Evolutionary conservation across 2,888 invertebrate genomes (phyloP).

Genomic region (Drosophila kambysellisi): DNA sequence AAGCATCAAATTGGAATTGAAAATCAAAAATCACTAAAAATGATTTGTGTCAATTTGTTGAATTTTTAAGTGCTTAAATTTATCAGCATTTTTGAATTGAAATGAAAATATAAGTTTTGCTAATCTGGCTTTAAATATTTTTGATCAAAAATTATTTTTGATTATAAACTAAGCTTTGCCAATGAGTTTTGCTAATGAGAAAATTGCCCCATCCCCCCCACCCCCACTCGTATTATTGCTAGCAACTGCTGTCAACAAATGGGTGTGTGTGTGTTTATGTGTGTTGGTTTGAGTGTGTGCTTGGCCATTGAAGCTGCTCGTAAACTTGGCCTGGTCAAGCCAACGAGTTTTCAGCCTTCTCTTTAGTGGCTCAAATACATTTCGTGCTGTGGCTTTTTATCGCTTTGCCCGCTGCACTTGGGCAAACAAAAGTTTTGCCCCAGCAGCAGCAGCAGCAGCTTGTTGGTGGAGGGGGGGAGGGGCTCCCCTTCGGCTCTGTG

Average conservation of each 20-base stretch:
- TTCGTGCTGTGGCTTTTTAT: slow-evolving; percentile 64
- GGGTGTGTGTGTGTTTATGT: slow-evolving; percentile 1
- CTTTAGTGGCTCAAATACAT: slow-evolving; percentile 46
- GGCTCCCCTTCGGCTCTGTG: slow-evolving; percentile 39
- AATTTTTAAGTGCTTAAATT: too few species aligned
- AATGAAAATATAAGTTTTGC: background rate
- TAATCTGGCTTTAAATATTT: background rate
- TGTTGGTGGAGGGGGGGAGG: background rate
- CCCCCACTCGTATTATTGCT: background rate
- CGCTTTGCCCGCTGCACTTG: slow-evolving; percentile 74
- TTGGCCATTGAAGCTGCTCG: slow-evolving; percentile 27
- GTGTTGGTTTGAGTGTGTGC: slow-evolving; percentile 7
- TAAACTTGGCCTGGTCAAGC: slow-evolving; percentile 62
- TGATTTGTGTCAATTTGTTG: background rate
- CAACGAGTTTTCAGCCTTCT: slow-evolving; percentile 37
- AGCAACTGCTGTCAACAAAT: slow-evolving; percentile 47
- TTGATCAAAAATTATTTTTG: background rate
- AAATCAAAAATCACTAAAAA: background rate
- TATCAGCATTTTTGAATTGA: background rate
- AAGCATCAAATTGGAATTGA: background rate
- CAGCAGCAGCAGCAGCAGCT: slow-evolving; percentile 16
- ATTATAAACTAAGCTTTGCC: slow-evolving; percentile 9
- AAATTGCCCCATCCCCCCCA: slow-evolving; percentile 35
- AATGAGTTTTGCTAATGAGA: slow-evolving; percentile 53
- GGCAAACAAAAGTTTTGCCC: slow-evolving; percentile 73